Percentiles rank a stretch among this genome's conserved stretches.
Conservation (phyloP, 2,797 vertebrate genomes). For the Poeciliopsis infans region DNA sequence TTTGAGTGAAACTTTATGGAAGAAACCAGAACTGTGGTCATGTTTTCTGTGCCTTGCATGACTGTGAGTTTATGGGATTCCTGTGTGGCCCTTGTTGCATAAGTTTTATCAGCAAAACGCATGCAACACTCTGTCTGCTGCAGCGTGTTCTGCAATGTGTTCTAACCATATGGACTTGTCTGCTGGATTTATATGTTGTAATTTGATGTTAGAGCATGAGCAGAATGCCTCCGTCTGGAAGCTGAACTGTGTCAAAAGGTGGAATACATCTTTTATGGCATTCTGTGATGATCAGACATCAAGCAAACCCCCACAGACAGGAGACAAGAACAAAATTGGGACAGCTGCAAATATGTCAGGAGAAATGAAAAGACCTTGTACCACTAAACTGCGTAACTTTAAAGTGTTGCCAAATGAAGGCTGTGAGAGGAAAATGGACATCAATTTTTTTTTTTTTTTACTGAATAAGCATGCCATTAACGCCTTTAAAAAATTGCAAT, state of each 20-base stretch:
- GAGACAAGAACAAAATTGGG: slow-evolving; percentile 2
- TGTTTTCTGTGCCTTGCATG: neutral
- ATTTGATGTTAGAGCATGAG: slow-evolving; percentile 5
- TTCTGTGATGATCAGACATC: neutral
- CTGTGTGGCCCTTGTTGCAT: neutral
- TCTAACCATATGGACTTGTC: slow-evolving; percentile 10
- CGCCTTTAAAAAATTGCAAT: neutral
- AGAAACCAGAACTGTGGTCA: neutral
- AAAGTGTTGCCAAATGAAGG: neutral
- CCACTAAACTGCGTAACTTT: neutral
- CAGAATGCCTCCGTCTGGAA: slow-evolving; percentile 5
- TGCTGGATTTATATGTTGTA: slow-evolving; percentile 2
- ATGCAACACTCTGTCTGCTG: neutral
- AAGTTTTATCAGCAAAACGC: neutral
- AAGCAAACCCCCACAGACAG: neutral
- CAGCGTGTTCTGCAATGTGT: neutral
- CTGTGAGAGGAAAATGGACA: neutral
- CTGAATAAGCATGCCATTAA: neutral
- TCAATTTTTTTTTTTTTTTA: neutral
- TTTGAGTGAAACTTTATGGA: neutral
- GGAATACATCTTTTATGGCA: slow-evolving; percentile 2
- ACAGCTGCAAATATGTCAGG: neutral
- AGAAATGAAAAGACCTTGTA: neutral
- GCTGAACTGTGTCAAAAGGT: neutral
- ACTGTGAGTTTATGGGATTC: neutral